Percentiles rank a stretch among this genome's conserved stretches.
These are phyloP conservation scores for Muschampia plurimacula DNA, from an alignment of 2,888 invertebrate species.

Conservation along the genomic window DNA sequence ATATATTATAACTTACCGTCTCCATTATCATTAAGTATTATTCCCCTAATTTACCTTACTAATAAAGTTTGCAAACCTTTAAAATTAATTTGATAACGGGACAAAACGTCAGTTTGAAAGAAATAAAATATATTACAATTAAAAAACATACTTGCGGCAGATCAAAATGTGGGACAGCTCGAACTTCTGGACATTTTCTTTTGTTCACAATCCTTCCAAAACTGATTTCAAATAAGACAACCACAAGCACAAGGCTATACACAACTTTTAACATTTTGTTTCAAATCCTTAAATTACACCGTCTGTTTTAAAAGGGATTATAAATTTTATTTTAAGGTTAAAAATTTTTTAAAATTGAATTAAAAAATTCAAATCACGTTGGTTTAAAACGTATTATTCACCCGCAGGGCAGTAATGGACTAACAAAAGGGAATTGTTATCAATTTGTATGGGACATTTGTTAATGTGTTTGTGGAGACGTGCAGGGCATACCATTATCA, in stretches of 20 bases:
- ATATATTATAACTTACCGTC: too few species aligned
- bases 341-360: background rate
- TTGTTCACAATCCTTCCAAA: conserved; percentile 83
- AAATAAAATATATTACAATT: background rate
- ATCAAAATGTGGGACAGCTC: conserved; percentile 92
- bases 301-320: background rate
- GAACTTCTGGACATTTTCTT: conserved; percentile 91
- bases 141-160: conserved; percentile 86
- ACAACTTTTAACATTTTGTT: conserved; percentile 52
- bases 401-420: conserved; percentile 64
- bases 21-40: too few species aligned
- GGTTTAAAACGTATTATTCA: conserved; percentile 62
- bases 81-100: too few species aligned
- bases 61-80: too few species aligned
- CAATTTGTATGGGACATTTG: conserved; percentile 78
- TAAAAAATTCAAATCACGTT: conserved; percentile 21
- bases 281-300: background rate
- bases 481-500: conserved; percentile 77
- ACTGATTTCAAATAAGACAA: conserved; percentile 51
- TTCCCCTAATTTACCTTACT: too few species aligned
- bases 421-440: conserved; percentile 81
- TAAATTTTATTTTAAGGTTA: conserved; percentile 15
- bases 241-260: conserved; percentile 51
- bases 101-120: too few species aligned
- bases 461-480: conserved; percentile 70